A percentile compares a stretch with the other conserved stretches of the same genome.
phyloP scores from a whole-genome alignment of 64 coral and sea anemone genomes.

The Anthopleura sola region DNA sequence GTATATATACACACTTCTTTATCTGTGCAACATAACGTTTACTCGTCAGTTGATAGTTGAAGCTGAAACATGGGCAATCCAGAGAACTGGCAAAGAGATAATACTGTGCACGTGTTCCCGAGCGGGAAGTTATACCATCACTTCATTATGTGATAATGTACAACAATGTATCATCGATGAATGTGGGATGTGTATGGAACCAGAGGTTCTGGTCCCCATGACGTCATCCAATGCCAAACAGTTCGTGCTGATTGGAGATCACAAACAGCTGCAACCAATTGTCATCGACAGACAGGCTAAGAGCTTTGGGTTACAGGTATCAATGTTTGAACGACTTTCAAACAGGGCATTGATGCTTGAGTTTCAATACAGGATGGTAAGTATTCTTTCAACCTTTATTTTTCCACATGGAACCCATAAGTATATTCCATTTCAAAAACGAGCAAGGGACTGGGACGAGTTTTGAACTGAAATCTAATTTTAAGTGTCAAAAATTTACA shows the following conservation, averaged over 20 bases:
- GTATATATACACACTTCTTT: no score
- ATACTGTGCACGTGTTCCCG: constrained; percentile 81
- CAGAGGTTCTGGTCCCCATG: constrained; percentile 81
- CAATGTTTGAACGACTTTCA: constrained; percentile 89
- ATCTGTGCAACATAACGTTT: no score
- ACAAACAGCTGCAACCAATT: constrained; percentile 92
- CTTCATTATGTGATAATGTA: constrained; percentile 44
- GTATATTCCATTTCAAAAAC: no score
- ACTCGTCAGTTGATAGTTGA: constrained; percentile 38
- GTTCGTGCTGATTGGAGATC: constrained; percentile 93
- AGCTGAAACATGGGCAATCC: constrained; percentile 80
- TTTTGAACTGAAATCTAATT: no score
- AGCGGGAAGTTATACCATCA: constrained; percentile 44
- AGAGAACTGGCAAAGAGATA: constrained; percentile 68
- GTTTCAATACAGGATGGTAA: constrained; percentile 93
- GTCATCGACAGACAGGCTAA: constrained; percentile 58
- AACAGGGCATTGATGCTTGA: constrained; percentile 64
- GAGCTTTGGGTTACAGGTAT: constrained; percentile 59
- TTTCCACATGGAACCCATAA: no score
- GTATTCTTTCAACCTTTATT: neutral
- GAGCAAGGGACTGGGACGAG: no score
- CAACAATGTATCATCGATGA: constrained; percentile 96
- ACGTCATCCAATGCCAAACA: constrained; percentile 69
- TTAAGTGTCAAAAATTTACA: no score
- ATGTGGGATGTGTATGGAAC: constrained; percentile 92